Evolutionary conservation across 2,888 invertebrate genomes (phyloP).

Genomic region (Lasioglossum malachurum): DNA sequence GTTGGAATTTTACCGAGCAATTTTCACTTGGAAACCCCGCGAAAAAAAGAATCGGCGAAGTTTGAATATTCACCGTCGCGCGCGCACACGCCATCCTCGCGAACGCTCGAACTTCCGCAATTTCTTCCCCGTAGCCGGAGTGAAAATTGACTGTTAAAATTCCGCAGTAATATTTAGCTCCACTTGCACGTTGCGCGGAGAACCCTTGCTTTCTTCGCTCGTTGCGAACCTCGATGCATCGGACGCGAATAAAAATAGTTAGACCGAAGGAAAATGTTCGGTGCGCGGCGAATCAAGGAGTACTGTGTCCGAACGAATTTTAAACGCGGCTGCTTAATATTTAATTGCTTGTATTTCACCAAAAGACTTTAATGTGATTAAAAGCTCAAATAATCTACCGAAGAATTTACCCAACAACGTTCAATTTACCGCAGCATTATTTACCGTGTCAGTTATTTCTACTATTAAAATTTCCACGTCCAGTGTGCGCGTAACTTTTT

Average conservation of each 20-base stretch:
- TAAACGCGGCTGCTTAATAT: background rate
- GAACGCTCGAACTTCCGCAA: conserved; percentile 26
- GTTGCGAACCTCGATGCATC: background rate
- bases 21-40: conserved; percentile 21
- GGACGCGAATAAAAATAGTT: background rate
- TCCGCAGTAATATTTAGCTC: conserved; percentile 38
- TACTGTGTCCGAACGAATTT: background rate
- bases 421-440: background rate
- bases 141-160: conserved; percentile 45
- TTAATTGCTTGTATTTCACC: background rate
- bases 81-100: conserved; percentile 4
- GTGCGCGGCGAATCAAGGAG: background rate
- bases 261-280: background rate
- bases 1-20: conserved; percentile 4
- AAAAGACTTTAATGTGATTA: background rate
- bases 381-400: background rate
- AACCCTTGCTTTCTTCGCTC: background rate
- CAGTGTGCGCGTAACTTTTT: background rate
- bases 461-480: background rate
- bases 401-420: background rate
- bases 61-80: conserved; percentile 29
- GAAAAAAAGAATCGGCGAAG: conserved; percentile 29
- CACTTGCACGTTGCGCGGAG: background rate
- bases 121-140: conserved; percentile 34
- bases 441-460: background rate